phyloP scores from a whole-genome alignment of 2,797 vertebrate genomes.

The Spatula versicolor region DNA sequence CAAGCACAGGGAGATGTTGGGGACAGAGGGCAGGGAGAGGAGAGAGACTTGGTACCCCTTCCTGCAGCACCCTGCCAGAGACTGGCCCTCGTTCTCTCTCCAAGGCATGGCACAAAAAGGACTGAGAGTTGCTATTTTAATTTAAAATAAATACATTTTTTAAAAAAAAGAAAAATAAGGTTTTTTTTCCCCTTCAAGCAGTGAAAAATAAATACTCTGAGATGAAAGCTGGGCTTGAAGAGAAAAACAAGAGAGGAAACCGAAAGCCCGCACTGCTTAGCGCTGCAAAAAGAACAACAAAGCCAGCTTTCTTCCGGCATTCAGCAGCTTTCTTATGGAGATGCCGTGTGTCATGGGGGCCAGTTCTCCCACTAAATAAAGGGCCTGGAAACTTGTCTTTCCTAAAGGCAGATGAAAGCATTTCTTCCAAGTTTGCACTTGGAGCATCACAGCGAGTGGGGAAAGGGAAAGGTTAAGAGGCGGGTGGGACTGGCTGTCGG shows the following conservation, averaged over 20 bases:
- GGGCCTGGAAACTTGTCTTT: neutral
- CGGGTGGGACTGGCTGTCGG: neutral
- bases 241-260: constrained; percentile 76
- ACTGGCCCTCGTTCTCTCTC: neutral
- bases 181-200: constrained; percentile 26
- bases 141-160: constrained; percentile 55
- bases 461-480: neutral
- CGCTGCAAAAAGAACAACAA: constrained; percentile 79
- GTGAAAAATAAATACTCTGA: constrained; percentile 72
- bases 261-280: constrained; percentile 73
- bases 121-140: constrained; percentile 42
- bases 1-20: neutral
- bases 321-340: constrained; percentile 78
- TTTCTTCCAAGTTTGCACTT: neutral
- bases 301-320: constrained; percentile 74
- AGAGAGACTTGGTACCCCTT: neutral
- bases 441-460: neutral
- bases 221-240: constrained; percentile 80
- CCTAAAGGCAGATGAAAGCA: neutral
- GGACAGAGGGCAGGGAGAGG: neutral
- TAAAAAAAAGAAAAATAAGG: neutral
- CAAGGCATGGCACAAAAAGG: neutral
- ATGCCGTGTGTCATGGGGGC: constrained; percentile 55
- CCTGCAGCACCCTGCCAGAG: constrained; percentile 23
- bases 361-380: constrained; percentile 61